Evolutionary conservation across 2,113 vertebrate genomes (phyloP), one percentile per base, ranked within the genome.

Genomic region (Diglossa brunneiventris): DNA sequence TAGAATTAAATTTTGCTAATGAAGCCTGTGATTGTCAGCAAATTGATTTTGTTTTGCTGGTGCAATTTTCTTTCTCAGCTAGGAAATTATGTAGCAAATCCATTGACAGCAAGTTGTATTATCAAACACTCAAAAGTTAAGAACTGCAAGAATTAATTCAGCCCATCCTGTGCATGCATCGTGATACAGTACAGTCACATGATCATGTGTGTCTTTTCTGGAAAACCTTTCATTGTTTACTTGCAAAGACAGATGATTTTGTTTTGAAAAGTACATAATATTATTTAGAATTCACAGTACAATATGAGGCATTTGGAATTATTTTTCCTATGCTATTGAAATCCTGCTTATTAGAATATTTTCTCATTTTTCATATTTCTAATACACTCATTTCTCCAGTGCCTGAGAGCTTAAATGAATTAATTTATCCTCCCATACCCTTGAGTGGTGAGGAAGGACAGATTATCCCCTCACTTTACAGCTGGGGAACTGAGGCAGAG

Each of bases 121-220:
- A 73, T 75, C 89, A 89, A 94, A 81, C 33, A 79, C 83, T 89
- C 87, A 49, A 15, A 90, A 91, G 49, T 92, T 92, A 94, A 73
- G 95, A 94, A 95, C n/a, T 92, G 94, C 89, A 94, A 93, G 94
- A 97, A 97, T 95, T 96, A 95, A 92, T 82, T 94, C 87, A 96
- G 94, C 83, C 80, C 64, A 75, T 87, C 87, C 94, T 90, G 92
- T 95, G 86, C 86, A 90, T 39, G 50, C 42, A 67, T 27, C 3
- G 2, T 77, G 47, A 88, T n/a, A 59, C 2, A 1, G 0, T 19
- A 46, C 27, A 61, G 35, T 46, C 56, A 88, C 9, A 47, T 10
- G 55, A 47, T 55, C 59, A 66, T 0, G 0, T 62, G 16, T 52
- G 31, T 44, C 44, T 84, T 69, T 70, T 75, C 62, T 78, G 33